Evolutionary conservation across 2,797 vertebrate species (phyloP).

Genomic region (Spizella passerina): DNA sequence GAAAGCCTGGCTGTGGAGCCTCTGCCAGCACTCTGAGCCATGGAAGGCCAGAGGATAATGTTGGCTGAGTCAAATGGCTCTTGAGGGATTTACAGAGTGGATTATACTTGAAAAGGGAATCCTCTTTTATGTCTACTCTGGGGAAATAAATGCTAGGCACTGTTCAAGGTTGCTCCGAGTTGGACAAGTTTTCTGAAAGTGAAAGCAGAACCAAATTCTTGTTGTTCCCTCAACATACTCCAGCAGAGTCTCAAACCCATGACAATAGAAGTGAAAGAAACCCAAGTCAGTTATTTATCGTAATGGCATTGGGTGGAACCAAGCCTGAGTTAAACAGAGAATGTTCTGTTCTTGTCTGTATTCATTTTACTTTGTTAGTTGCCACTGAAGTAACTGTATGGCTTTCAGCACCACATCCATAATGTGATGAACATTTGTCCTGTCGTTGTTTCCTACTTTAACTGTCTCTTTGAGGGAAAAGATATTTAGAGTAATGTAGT

Average conservation of each 20-base stretch:
- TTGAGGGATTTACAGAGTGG: conserved; percentile 69
- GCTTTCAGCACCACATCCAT: neutral
- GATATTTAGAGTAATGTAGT: neutral
- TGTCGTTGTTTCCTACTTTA: neutral
- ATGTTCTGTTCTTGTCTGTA: neutral
- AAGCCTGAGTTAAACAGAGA: neutral
- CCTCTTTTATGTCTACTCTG: conserved; percentile 43
- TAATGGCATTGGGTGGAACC: neutral
- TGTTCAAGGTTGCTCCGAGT: neutral
- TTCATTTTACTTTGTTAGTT: neutral
- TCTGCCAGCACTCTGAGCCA: conserved; percentile 58
- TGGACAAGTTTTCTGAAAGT: neutral
- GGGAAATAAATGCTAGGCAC: conserved; percentile 14
- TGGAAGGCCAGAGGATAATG: conserved; percentile 58
- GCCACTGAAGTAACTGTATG: neutral
- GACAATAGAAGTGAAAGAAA: neutral
- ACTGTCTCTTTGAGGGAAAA: neutral
- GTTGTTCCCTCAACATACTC: neutral
- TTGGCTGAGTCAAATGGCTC: conserved; percentile 71
- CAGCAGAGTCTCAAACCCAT: neutral
- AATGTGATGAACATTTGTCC: neutral
- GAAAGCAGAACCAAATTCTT: neutral
- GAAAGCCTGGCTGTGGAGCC: conserved; percentile 32
- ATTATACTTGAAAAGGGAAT: conserved; percentile 69
- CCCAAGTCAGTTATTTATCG: neutral